Evolutionary conservation across 2,888 invertebrate species (phyloP).

Genomic region (Hemithea aestivaria): DNA sequence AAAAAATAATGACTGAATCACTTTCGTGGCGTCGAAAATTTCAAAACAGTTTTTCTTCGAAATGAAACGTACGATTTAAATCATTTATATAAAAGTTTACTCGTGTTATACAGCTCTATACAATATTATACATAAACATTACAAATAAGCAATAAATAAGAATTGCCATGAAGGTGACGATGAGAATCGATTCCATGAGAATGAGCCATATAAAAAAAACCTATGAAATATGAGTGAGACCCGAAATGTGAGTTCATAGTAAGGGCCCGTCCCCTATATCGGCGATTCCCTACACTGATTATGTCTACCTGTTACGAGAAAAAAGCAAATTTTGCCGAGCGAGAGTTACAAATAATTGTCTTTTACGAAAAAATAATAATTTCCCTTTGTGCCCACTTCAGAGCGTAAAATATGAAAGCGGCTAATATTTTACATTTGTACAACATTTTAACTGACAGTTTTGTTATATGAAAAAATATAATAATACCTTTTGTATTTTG

Average conservation of each 20-base stretch:
- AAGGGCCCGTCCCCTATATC: conserved; percentile 17
- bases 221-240: too few relatives aligned
- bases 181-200: too few relatives aligned
- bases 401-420: conserved; percentile 13
- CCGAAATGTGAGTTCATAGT: conserved; percentile 7
- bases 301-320: conserved; percentile 28
- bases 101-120: too few relatives aligned
- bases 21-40: too few relatives aligned
- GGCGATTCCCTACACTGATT: conserved; percentile 32
- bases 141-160: too few relatives aligned
- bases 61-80: too few relatives aligned
- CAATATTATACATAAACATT: too few relatives aligned
- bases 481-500: neutral
- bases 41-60: too few relatives aligned
- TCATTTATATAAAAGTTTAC: too few relatives aligned
- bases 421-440: neutral
- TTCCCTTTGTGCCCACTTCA: conserved; percentile 15
- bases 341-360: conserved; percentile 31
- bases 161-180: too few relatives aligned
- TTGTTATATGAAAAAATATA: conserved; percentile 4
- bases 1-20: too few relatives aligned
- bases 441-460: conserved; percentile 10
- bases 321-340: conserved; percentile 21
- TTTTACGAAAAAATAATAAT: conserved; percentile 22
- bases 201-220: too few relatives aligned